Base-by-base conservation (phyloP, 2,113 vertebrate genomes). In the Sclerurus mexicanus region DNA sequence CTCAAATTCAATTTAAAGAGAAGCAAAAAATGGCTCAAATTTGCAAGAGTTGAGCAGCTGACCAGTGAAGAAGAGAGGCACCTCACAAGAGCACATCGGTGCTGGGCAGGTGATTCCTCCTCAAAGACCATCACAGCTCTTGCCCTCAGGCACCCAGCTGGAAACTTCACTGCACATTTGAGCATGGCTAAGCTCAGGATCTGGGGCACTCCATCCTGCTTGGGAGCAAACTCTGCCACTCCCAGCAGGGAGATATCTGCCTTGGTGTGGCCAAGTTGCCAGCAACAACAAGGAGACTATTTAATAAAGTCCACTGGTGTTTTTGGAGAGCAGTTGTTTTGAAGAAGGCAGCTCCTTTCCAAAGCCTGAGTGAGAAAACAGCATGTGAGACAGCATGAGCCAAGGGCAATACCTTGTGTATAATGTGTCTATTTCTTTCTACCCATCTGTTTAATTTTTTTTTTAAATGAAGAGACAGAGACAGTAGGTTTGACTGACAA, bases 81-180 rank as follows among this genome's bases (percentile, higher is more conserved):
- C 5, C 39, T 74, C 20, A 14, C 21, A 44, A 69, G 16, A 28
- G 3, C 7, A n/a, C 2, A 0, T 42, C 0, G 0, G 6, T 28
- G n/a, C 8, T 47, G 23, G 67, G 39, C 0, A 0, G 6, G 6
- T 47, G 37, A 35, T 22, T 87, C 14, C 9, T 62, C 37, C 64
- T 47, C 37, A 52, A 44, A 2, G 55, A n/a, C n/a, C 4, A 7
- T 20, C 6, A 10, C 21, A 83, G 47, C 1, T 2, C 17, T 39
- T 2, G 4, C 50, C 13, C 33, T n/a, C 22, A 46, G 56, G 31
- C 33, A 50, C 47, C 52, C 62, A 40, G 25, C 25, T 63, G 47
- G 85, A 58, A 78, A 27, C 27, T 24, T 50, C 20, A 24, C 22
- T 3, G 0, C 5, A 20, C 0, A 0, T 35, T 35, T 28, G 49